These are phyloP conservation scores for Lucifuga dentata DNA, from an alignment of 2,113 vertebrate species.

Conservation along the genomic window DNA sequence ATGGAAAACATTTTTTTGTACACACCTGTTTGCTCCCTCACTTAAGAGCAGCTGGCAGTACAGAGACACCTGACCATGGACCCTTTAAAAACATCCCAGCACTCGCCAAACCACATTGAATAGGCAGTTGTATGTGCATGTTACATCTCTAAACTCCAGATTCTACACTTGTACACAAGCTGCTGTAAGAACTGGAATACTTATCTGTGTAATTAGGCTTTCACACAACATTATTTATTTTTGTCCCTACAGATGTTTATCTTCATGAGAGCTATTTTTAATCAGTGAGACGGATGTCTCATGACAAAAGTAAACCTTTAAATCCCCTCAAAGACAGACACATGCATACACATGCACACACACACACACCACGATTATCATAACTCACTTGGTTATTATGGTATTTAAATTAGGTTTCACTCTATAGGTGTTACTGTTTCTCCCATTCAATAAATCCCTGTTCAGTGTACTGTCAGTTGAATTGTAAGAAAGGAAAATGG, in stretches of 20 bases:
- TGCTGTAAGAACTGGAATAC: constrained; percentile 61
- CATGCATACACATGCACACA: constrained; percentile 19
- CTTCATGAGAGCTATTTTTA: constrained; percentile 68
- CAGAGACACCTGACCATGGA: constrained; percentile 35
- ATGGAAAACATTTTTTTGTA: constrained; percentile 3
- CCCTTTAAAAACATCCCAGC: constrained; percentile 47
- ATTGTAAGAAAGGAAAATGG: background rate
- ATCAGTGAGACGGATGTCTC: constrained; percentile 63
- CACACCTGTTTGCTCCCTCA: constrained; percentile 64
- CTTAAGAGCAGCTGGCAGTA: constrained; percentile 63
- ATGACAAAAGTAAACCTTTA: constrained; percentile 56
- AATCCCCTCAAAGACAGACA: constrained; percentile 31
- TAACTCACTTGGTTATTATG: background rate
- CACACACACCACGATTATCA: constrained; percentile 4
- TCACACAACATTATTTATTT: constrained; percentile 73
- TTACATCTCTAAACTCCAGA: constrained; percentile 10
- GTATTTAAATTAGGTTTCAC: constrained; percentile 7
- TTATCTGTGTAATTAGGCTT: constrained; percentile 78
- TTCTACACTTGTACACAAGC: constrained; percentile 40
- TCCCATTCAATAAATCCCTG: background rate
- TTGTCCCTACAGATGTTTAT: constrained; percentile 71
- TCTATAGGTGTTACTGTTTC: background rate
- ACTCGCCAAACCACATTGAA: constrained; percentile 30
- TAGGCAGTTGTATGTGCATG: constrained; percentile 10
- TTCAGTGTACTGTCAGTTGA: background rate